Base-by-base conservation (phyloP, 2,113 vertebrate genomes). In the Stomatorhinus ivindoensis region DNA sequence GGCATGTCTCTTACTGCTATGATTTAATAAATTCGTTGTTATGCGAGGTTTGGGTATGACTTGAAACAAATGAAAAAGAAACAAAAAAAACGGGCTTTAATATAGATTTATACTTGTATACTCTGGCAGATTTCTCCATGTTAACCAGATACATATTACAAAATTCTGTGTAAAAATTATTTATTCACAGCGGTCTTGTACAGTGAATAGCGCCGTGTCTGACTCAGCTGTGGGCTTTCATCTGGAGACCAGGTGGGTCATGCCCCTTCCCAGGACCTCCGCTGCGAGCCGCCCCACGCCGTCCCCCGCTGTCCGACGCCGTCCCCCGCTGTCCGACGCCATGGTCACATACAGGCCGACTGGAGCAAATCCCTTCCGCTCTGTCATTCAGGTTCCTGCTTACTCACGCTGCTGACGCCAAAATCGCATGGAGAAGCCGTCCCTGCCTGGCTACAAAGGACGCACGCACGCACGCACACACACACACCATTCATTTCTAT, bases 391-490 rank as follows among this genome's bases (percentile, higher is more conserved):
- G 31, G 73, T 39, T 80, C 69, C 88, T 46, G 76, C 88, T 84
- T 89, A 89, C 50, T 85, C 88, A 85, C 42, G 17, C 50, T 17
- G 35, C 80, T 89, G 48, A 89, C 35, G 48, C 19, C 86, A 87
- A 39, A 58, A 24, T 2, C 21, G 17, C 53, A 15, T 39, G 35
- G 86, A 44, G 86, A 61, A 24, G 35, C 8, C 39, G 46, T 87
- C 53, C 15, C 53, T 42, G 21, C 31, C 17, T 55, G 27, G 51
- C 51, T 19, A 42, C 0, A 4, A 51, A 50, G 27, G 35, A 51
- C 7, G 4, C 6, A 11, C 8, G 1, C 24, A 61, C 55, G 9
- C 55, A 58, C 6, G 7, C 51, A 19, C 51, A 11, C 44, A 86
- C 24, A 50, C 50, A 86, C 46, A 21, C 50, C 50, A 51, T 51